Evolutionary conservation across 2,888 invertebrate species (phyloP).

Genomic region (Leptopilina drosophilae): DNA sequence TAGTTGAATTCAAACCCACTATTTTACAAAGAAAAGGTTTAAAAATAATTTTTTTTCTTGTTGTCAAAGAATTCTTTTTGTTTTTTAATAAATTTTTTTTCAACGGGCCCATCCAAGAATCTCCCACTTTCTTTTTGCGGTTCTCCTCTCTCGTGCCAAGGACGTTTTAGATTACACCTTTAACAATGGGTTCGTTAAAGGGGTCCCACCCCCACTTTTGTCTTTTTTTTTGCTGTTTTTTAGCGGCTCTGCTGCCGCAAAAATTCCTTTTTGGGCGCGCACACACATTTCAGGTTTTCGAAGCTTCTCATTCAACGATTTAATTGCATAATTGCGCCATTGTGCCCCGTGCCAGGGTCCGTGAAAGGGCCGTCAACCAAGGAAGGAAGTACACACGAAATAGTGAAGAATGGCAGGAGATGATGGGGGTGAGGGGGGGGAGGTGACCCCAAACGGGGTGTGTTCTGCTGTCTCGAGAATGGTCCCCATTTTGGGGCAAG

Average conservation of each 20-base stretch:
- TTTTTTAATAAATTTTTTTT: not conserved
- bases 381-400: conserved; percentile 22
- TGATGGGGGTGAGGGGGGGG: conserved; percentile 30
- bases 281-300: conserved; percentile 16
- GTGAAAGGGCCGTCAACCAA: conserved; percentile 40
- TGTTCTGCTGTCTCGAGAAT: conserved; percentile 13
- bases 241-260: conserved; percentile 30
- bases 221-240: not conserved
- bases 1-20: too few relatives aligned
- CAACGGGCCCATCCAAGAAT: conserved; percentile 41
- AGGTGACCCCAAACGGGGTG: too few relatives aligned
- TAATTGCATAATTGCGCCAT: conserved; percentile 56
- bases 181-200: conserved; percentile 70
- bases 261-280: not conserved
- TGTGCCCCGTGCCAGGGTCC: conserved; percentile 42
- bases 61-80: conserved; percentile 28
- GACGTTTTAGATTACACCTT: conserved; percentile 72
- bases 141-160: conserved; percentile 48
- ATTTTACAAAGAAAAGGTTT: too few relatives aligned
- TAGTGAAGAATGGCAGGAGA: conserved; percentile 20
- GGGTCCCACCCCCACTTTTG: conserved; percentile 41
- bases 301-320: conserved; percentile 45
- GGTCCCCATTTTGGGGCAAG: not conserved
- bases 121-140: conserved; percentile 30
- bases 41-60: not conserved